These are phyloP conservation scores for Hypanus sabinus DNA, from an alignment of 2,113 vertebrate genomes.

Conservation along the genomic window DNA sequence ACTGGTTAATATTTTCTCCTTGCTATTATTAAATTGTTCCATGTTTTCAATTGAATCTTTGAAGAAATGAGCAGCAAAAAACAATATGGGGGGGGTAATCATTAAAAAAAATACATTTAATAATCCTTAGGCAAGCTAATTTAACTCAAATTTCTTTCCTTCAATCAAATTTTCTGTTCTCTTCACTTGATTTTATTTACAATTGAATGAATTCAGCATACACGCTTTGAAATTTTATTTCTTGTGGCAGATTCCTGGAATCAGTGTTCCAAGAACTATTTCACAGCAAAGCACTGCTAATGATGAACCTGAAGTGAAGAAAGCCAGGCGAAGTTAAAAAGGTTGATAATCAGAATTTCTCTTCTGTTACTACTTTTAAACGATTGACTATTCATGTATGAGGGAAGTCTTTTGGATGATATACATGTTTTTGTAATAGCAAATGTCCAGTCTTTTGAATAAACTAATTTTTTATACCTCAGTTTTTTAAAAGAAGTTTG, in stretches of 20 bases:
- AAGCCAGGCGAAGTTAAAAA: conserved; percentile 55
- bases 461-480: neutral
- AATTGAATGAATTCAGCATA: neutral
- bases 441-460: conserved; percentile 5
- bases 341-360: neutral
- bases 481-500: neutral
- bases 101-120: neutral
- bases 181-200: neutral
- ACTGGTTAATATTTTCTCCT: neutral
- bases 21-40: neutral
- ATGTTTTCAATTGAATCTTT: neutral
- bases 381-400: neutral
- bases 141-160: neutral
- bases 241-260: conserved; percentile 65
- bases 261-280: conserved; percentile 47
- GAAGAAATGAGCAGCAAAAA: neutral
- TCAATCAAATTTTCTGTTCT: neutral
- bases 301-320: conserved; percentile 70
- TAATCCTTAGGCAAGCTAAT: neutral
- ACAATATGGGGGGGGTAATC: too few relatives aligned
- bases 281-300: conserved; percentile 45
- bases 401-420: conserved; percentile 12
- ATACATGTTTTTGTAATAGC: neutral
- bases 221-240: conserved; percentile 8
- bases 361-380: neutral